Percentiles rank a stretch among this genome's conserved stretches.
These are phyloP conservation scores for Menura novaehollandiae DNA, from an alignment of 2,113 vertebrate genomes.

Conservation along the genomic window DNA sequence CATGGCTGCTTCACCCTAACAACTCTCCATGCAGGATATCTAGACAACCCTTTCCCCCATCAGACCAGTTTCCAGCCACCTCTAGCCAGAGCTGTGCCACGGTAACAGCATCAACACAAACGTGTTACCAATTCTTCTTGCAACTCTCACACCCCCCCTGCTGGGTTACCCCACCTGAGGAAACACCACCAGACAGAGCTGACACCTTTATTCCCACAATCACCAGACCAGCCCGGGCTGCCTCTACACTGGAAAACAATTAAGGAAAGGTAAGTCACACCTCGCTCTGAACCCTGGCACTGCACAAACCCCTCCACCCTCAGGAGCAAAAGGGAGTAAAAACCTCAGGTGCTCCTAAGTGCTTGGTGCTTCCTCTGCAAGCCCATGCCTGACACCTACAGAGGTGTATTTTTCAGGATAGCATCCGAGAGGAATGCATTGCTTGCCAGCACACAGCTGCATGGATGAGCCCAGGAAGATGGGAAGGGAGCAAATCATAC, in stretches of 20 bases:
- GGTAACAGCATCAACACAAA: fast-evolving
- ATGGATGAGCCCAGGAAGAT: not conserved
- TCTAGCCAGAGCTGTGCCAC: not conserved
- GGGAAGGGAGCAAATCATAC: not conserved
- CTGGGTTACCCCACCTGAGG: not conserved
- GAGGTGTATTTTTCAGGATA: not conserved
- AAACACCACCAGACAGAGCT: not conserved
- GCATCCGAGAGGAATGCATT: fast-evolving
- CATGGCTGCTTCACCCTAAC: not conserved
- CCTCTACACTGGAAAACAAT: not conserved
- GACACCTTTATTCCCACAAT: not conserved
- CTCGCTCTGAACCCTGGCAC: not conserved
- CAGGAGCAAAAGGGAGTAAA: not conserved
- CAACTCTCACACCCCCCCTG: not conserved
- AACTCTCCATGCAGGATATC: not conserved
- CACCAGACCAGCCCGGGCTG: not conserved
- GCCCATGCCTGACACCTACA: not conserved
- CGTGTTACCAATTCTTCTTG: not conserved
- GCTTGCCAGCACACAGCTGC: not conserved
- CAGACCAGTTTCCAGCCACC: not conserved
- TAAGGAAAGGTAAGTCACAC: not conserved
- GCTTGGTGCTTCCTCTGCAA: no score
- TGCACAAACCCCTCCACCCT: not conserved
- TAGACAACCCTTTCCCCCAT: not conserved
- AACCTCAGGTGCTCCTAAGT: not conserved